Conservation (phyloP, 2,113 vertebrate species). For the Vimba vimba region DNA sequence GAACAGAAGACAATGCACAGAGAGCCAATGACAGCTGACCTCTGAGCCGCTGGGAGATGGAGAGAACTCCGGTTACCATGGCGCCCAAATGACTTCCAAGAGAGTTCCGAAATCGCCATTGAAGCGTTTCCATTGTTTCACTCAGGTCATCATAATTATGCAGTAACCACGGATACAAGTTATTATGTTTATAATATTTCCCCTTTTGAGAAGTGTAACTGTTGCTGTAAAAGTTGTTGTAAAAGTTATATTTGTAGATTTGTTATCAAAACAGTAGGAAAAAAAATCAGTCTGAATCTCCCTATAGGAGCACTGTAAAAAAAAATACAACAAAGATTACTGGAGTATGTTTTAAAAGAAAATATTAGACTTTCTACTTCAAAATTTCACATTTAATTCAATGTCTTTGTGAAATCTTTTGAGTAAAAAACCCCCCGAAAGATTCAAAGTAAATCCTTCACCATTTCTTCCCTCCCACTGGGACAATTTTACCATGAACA, state of each 20-base stretch:
- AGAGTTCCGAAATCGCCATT: constrained; percentile 40
- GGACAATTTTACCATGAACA: too few species aligned
- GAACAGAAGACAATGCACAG: constrained; percentile 46
- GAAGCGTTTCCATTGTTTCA: constrained; percentile 24
- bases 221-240: not conserved
- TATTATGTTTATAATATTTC: not conserved
- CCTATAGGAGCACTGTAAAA: too few species aligned
- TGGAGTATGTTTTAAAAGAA: too few species aligned
- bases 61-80: constrained; percentile 50
- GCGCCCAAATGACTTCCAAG: constrained; percentile 45
- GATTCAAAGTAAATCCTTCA: too few species aligned
- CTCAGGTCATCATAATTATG: constrained; percentile 38
- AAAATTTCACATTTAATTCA: too few species aligned
- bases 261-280: not conserved
- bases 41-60: constrained; percentile 30
- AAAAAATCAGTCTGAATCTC: too few species aligned
- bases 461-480: too few species aligned
- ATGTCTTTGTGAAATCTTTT: too few species aligned
- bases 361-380: too few species aligned
- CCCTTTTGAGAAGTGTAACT: not conserved
- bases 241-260: not conserved
- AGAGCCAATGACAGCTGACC: constrained; percentile 50
- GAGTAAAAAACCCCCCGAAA: too few species aligned
- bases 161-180: constrained; percentile 20
- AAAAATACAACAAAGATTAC: too few species aligned